Evolutionary conservation across 53 echinoderm and acorn worm species (phyloP).

Genomic region (Crossaster papposus): DNA sequence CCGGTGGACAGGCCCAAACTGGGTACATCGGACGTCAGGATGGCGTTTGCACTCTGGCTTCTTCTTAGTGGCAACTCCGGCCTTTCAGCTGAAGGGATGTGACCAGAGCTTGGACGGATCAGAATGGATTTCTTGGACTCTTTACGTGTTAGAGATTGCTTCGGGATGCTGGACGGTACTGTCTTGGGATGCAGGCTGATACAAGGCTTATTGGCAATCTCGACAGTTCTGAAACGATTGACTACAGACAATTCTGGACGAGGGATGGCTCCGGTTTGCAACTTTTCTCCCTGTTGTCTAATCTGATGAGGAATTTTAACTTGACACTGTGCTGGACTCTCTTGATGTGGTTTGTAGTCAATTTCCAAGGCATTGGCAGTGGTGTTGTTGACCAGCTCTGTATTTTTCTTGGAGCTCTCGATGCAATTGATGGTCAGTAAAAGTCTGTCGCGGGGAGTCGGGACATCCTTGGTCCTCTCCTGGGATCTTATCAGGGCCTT

Average conservation of each 20-base stretch:
- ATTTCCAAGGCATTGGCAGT: constrained; percentile 78
- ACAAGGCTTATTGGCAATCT: constrained; percentile 60
- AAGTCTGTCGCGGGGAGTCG: constrained; percentile 73
- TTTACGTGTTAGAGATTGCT: constrained; percentile 14
- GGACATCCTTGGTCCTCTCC: constrained; percentile 68
- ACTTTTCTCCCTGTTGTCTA: constrained; percentile 34
- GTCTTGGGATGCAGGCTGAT: constrained; percentile 82
- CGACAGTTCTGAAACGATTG: constrained; percentile 44
- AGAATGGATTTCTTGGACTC: constrained; percentile 66
- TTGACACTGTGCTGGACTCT: not conserved
- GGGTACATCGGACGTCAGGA: constrained; percentile 19
- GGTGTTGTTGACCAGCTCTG: constrained; percentile 76
- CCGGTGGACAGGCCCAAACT: not conserved
- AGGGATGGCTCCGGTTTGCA: constrained; percentile 15
- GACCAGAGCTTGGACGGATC: constrained; percentile 38
- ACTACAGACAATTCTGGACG: constrained; percentile 34
- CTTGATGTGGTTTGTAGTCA: constrained; percentile 57
- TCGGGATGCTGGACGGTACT: constrained; percentile 72
- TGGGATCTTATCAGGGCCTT: constrained; percentile 83
- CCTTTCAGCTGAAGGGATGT: constrained; percentile 13
- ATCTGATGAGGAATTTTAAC: constrained; percentile 3
- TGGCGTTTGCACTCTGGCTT: constrained; percentile 54
- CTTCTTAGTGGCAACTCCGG: constrained; percentile 32
- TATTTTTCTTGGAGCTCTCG: constrained; percentile 81
- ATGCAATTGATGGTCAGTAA: constrained; percentile 78